Conservation (phyloP, 2,113 vertebrate genomes). For the Sula dactylatra region DNA sequence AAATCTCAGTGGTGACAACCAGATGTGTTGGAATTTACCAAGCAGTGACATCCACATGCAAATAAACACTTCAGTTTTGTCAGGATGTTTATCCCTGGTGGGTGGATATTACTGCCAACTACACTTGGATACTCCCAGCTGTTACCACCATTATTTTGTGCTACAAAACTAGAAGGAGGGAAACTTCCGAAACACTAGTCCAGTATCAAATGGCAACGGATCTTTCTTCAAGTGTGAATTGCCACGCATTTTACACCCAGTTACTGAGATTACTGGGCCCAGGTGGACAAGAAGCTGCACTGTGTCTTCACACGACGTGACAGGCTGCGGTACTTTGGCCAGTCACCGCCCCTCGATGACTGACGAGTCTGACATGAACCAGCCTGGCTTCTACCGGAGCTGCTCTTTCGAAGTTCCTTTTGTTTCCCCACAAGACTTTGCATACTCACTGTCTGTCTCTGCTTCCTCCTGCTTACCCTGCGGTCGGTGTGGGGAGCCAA, state of each 20-base stretch:
- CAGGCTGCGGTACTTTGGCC: not conserved
- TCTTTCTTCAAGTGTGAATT: not conserved
- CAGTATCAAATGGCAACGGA: not conserved
- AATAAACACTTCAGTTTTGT: conserved; percentile 47
- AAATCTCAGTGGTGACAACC: conserved; percentile 37
- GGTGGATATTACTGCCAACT: conserved; percentile 17
- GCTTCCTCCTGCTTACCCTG: conserved; percentile 36
- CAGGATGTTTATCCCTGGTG: conserved; percentile 49
- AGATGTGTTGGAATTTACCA: conserved; percentile 62
- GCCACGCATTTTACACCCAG: not conserved
- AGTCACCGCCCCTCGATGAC: not conserved
- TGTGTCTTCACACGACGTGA: not conserved
- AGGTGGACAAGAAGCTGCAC: not conserved
- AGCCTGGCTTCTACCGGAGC: not conserved
- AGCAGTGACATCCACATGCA: conserved; percentile 51
- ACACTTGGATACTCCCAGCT: conserved; percentile 31
- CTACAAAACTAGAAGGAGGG: not conserved
- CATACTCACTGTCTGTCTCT: conserved; percentile 43
- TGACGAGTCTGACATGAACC: not conserved
- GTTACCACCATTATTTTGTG: not conserved
- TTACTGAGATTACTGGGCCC: not conserved
- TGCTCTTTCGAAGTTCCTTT: conserved; percentile 49
- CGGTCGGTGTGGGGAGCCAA: conserved; percentile 45
- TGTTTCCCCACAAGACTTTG: conserved; percentile 39
- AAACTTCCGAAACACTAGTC: not conserved